These are phyloP conservation scores for Drosophila antonietae DNA, from an alignment of 2,888 invertebrate species.

Conservation along the genomic window DNA sequence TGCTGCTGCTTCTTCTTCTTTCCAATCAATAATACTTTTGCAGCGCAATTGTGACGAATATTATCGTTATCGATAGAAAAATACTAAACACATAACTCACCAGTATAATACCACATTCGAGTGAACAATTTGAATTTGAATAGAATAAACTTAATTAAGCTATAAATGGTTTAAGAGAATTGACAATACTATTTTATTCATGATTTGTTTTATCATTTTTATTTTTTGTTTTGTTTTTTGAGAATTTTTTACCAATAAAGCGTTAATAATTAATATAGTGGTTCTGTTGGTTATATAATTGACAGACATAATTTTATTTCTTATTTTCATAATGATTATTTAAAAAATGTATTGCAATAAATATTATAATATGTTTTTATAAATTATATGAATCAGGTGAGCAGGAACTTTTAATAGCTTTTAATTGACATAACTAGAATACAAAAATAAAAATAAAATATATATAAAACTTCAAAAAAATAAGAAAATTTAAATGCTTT, in stretches of 20 bases:
- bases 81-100: constrained; percentile 9
- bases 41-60: constrained; percentile 35
- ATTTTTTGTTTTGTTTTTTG: background rate
- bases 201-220: background rate
- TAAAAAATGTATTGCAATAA: no score
- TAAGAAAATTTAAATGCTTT: background rate
- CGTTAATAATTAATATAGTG: background rate
- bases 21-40: constrained; percentile 69
- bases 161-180: background rate
- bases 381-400: no score
- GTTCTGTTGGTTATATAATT: no score
- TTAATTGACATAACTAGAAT: background rate
- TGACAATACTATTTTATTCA: background rate
- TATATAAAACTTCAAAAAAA: background rate
- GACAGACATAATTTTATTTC: no score
- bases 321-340: no score
- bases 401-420: no score
- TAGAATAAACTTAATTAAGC: background rate
- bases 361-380: no score
- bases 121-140: constrained; percentile 10
- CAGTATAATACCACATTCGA: constrained; percentile 6
- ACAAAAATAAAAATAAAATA: no score
- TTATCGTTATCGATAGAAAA: constrained; percentile 36
- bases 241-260: background rate
- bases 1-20: constrained; percentile 44